These are phyloP conservation scores for Netelia melanura DNA, from an alignment of 2,888 invertebrate species.

Conservation along the genomic window DNA sequence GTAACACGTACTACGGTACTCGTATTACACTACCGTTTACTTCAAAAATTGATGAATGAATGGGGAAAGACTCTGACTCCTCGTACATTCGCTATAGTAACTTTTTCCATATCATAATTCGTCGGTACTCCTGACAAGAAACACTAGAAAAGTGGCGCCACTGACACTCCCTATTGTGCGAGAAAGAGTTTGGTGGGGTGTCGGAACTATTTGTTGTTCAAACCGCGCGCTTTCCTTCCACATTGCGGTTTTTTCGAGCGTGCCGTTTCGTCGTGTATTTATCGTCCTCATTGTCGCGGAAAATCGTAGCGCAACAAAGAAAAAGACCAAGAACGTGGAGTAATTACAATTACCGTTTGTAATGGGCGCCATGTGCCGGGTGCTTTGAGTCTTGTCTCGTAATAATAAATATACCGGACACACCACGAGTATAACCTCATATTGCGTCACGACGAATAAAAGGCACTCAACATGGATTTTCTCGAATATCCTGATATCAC, in stretches of 20 bases:
- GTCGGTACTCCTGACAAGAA: background rate
- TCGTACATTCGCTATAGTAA: constrained; percentile 29
- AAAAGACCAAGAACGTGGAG: background rate
- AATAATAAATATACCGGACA: constrained; percentile 3
- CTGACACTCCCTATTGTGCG: background rate
- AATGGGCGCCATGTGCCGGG: background rate
- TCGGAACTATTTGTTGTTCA: constrained; percentile 44
- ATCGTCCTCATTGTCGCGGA: background rate
- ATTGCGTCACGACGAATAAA: constrained; percentile 21
- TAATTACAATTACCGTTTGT: background rate
- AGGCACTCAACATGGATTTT: constrained; percentile 88
- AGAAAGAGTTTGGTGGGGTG: background rate
- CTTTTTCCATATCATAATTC: constrained; percentile 8
- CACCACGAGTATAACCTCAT: constrained; percentile 42
- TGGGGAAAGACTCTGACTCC: background rate
- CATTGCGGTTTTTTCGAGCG: background rate
- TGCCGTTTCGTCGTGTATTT: background rate
- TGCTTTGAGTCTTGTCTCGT: background rate
- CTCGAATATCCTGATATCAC: constrained; percentile 95
- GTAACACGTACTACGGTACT: constrained; percentile 42
- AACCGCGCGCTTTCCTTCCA: constrained; percentile 51
- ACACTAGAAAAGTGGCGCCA: background rate
- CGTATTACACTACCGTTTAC: constrained; percentile 53
- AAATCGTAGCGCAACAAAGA: background rate
- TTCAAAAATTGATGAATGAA: constrained; percentile 46